Conservation (phyloP, 1,140 invertebrate genomes). For the Trypoxylus dichotomus region DNA sequence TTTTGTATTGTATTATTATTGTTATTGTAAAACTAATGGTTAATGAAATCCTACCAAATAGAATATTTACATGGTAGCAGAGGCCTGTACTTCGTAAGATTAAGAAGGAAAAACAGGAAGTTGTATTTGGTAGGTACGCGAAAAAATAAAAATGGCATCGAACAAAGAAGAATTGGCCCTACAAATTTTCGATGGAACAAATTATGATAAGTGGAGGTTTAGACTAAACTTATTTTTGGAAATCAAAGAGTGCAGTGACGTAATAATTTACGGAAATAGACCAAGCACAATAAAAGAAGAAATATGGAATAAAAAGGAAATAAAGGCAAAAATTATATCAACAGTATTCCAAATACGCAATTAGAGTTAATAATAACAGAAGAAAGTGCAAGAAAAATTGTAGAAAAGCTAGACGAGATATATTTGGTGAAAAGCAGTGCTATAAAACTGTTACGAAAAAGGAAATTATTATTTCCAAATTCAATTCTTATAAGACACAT, state of each 20-base stretch:
- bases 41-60: no score
- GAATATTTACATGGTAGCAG: conserved; percentile 3
- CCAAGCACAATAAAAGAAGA: background rate
- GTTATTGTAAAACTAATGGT: no score
- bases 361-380: background rate
- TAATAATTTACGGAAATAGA: no score
- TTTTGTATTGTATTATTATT: no score
- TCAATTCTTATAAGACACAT: no score
- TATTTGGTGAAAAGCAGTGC: background rate
- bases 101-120: background rate
- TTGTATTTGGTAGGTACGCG: background rate
- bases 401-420: conserved; percentile 8
- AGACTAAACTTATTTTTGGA: no score
- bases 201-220: background rate
- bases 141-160: background rate
- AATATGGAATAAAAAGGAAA: conserved; percentile 23
- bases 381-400: background rate
- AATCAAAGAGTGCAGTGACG: background rate
- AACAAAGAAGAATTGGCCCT: no score
- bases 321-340: conserved; percentile 2
- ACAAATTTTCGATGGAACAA: background rate
- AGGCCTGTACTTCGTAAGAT: background rate
- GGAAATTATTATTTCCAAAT: conserved; percentile 29
- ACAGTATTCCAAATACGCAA: background rate
- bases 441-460: conserved; percentile 17